Base-by-base conservation (phyloP, 2,113 vertebrate species). In the Steatornis caripensis region DNA sequence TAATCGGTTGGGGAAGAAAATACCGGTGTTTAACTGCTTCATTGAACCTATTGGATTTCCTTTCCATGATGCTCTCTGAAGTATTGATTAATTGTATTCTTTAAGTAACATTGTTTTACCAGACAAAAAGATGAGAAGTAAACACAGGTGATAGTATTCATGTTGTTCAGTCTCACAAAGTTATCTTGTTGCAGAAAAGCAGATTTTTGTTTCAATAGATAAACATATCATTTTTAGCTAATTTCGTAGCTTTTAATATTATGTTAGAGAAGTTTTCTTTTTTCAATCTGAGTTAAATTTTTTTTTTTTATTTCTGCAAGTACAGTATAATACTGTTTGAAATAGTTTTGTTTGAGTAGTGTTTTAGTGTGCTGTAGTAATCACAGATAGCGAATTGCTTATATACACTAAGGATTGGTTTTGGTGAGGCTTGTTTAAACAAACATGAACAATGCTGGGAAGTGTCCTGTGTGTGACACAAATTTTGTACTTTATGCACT, bases 1-100 rank as follows among this genome's bases (percentile, higher is more conserved):
- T 26, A 27, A 21, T 60, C 4, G 1, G 21, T 1, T 27, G 39
- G 19, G 34, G 3, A 1, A 2, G 32, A 43, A 64, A 62, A 45
- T 23, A 30, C 0, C 81, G 32, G 11, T 81, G 45, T 87, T 84
- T 58, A 91, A 51, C 37, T 53, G 46, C 48, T 80, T 48, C 48
- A 69, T 81, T 49, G 29, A 49, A 57, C 15, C 17, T 48, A 0
- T 2, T 78, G 34, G 15, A 32, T 93, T 97, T 55, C 34, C 8
- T 84, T 64, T 84, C 16, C 57, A 54, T 82, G 36, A 20, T 71
- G 8, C 15, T 54, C 26, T 64, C 34, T 37, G 80, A 49, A 12
- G 32, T 55, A 55, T 45, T 77, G 54, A 72, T 83, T 57, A 55
- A 26, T 69, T 65, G 22, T 53, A 1, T 76, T 91, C n/a, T 77